A percentile compares a stretch with the other conserved stretches of the same genome.
These are phyloP conservation scores for Cerastoderma edule DNA, from an alignment of 2,888 invertebrate species.

Conservation along the genomic window DNA sequence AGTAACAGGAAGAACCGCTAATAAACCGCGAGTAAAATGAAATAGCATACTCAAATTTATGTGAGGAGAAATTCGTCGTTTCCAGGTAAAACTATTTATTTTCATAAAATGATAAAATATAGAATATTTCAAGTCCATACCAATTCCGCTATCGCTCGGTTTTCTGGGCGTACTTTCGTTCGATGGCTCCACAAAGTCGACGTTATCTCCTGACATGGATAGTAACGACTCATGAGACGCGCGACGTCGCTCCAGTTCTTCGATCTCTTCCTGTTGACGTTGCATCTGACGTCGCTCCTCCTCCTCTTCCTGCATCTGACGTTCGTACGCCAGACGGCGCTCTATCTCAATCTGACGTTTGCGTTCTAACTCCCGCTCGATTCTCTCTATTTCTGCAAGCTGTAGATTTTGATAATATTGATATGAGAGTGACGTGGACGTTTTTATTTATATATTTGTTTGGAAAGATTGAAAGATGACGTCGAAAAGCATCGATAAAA, in stretches of 20 bases:
- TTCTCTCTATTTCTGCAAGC: constrained; percentile 53
- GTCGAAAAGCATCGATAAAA: too few relatives aligned
- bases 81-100: too few relatives aligned
- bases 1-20: too few relatives aligned
- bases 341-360: constrained; percentile 21
- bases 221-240: constrained; percentile 58
- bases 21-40: too few relatives aligned
- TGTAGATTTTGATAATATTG: too few relatives aligned
- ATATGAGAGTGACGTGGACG: too few relatives aligned
- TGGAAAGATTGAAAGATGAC: too few relatives aligned
- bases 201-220: constrained; percentile 49
- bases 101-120: too few relatives aligned
- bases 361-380: constrained; percentile 48
- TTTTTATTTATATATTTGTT: too few relatives aligned
- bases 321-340: constrained; percentile 26
- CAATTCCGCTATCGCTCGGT: constrained; percentile 45
- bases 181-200: constrained; percentile 32
- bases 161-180: constrained; percentile 48
- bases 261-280: constrained; percentile 48
- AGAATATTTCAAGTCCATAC: too few relatives aligned
- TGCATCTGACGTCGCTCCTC: constrained; percentile 39
- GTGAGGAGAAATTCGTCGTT: too few relatives aligned
- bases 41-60: too few relatives aligned
- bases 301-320: constrained; percentile 39
- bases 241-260: constrained; percentile 49